Percentiles rank a stretch among this genome's conserved stretches.
These are phyloP conservation scores for Lasioglossum vierecki DNA, from an alignment of 2,888 invertebrate genomes.

Conservation along the genomic window DNA sequence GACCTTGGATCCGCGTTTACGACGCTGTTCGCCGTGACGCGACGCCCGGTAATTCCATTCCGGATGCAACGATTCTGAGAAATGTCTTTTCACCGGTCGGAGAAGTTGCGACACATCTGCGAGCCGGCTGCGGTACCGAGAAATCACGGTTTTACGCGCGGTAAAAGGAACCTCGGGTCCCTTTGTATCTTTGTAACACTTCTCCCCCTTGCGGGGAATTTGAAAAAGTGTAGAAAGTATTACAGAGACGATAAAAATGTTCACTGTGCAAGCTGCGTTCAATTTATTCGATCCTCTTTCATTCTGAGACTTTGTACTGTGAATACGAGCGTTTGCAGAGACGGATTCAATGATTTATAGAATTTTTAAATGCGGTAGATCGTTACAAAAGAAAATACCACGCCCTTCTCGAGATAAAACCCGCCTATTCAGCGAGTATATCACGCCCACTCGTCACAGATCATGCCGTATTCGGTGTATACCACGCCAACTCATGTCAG, in stretches of 20 bases:
- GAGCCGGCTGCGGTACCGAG: background rate
- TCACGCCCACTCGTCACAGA: background rate
- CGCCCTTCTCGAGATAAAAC: background rate
- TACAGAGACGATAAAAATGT: background rate
- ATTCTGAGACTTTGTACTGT: background rate
- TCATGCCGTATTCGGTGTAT: background rate
- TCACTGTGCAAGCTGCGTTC: background rate
- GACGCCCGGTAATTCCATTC: slow-evolving; percentile 15
- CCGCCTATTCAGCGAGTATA: background rate
- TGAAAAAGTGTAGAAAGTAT: background rate
- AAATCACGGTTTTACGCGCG: slow-evolving; percentile 2
- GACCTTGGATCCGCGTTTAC: slow-evolving; percentile 23
- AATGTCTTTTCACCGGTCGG: background rate
- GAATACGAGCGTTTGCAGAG: background rate
- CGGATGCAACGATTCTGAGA: background rate
- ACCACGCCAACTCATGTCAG: background rate
- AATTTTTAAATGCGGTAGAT: background rate
- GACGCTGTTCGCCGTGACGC: slow-evolving; percentile 4
- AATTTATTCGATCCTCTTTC: background rate
- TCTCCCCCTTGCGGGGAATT: background rate
- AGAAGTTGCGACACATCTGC: background rate
- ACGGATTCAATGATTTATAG: background rate
- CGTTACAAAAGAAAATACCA: background rate
- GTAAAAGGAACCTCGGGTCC: background rate
- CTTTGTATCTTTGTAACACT: background rate